phyloP scores from a whole-genome alignment of 2,888 invertebrate genomes.

The Temnothorax ravouxi region DNA sequence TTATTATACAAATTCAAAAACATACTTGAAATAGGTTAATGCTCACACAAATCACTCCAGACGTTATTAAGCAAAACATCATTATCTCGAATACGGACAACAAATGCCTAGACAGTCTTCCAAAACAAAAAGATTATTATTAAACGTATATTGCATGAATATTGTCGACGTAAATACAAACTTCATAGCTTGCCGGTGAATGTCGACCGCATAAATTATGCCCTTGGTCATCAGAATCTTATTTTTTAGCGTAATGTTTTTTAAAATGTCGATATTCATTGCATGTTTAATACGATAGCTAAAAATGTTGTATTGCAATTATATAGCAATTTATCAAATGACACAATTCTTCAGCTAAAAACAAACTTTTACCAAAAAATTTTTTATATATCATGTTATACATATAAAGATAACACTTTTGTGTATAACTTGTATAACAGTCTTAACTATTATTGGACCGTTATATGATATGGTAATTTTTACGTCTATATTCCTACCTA shows the following conservation, averaged over 20 bases:
- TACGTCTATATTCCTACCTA: neutral
- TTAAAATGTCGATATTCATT: neutral
- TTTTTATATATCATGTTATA: too few relatives aligned
- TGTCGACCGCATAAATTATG: neutral
- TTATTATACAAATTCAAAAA: neutral
- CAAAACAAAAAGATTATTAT: neutral
- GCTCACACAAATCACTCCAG: neutral
- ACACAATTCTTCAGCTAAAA: too few relatives aligned
- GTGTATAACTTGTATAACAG: too few relatives aligned
- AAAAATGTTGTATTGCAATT: too few relatives aligned
- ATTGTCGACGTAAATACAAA: neutral
- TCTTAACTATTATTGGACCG: too few relatives aligned
- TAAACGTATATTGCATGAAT: too few relatives aligned
- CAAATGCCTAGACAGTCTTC: neutral
- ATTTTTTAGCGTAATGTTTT: neutral
- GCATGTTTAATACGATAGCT: neutral
- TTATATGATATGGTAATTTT: too few relatives aligned
- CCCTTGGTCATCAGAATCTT: neutral
- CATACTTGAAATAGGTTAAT: neutral
- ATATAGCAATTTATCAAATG: too few relatives aligned
- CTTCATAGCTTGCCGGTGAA: constrained; percentile 32
- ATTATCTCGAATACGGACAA: neutral
- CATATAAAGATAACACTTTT: too few relatives aligned
- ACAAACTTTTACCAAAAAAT: too few relatives aligned
- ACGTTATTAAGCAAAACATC: neutral